phyloP scores from a whole-genome alignment of 2,113 vertebrate genomes.

The Dromas ardeola region DNA sequence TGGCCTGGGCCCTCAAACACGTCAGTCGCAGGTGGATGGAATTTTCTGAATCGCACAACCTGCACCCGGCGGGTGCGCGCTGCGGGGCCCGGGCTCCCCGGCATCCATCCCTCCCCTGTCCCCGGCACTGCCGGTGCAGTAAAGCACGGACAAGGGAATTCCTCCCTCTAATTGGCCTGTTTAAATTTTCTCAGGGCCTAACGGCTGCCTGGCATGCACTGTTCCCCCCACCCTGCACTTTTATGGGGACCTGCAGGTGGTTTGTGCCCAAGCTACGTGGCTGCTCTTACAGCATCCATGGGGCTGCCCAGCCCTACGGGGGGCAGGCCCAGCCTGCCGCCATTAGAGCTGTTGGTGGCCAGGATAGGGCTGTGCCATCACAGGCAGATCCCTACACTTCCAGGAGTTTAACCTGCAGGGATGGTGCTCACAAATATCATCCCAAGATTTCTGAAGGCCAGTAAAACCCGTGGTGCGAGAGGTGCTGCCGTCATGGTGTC shows the following conservation, averaged over 20 bases:
- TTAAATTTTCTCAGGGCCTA: neutral
- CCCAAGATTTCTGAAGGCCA: neutral
- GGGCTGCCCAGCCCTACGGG: no score
- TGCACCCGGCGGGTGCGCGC: fast-evolving
- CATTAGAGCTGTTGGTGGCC: fast-evolving
- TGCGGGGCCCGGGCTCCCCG: fast-evolving
- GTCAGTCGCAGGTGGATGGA: no score
- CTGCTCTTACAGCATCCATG: neutral
- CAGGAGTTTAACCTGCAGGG: no score
- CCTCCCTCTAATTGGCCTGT: neutral
- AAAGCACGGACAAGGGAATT: no score
- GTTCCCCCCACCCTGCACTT: fast-evolving
- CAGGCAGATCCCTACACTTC: no score
- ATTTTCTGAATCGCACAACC: fast-evolving
- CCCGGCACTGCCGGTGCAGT: fast-evolving
- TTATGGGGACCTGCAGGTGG: no score
- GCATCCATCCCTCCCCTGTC: fast-evolving
- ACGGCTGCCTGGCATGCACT: fast-evolving
- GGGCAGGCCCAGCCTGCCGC: neutral
- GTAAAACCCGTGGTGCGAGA: fast-evolving
- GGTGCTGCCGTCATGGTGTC: no score
- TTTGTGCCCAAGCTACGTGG: fast-evolving
- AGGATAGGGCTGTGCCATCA: no score
- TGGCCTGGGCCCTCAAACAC: no score
- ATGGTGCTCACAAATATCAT: fast-evolving